Conservation (phyloP, 2,888 invertebrate species). For the Drosophila pseudotalamancana region DNA sequence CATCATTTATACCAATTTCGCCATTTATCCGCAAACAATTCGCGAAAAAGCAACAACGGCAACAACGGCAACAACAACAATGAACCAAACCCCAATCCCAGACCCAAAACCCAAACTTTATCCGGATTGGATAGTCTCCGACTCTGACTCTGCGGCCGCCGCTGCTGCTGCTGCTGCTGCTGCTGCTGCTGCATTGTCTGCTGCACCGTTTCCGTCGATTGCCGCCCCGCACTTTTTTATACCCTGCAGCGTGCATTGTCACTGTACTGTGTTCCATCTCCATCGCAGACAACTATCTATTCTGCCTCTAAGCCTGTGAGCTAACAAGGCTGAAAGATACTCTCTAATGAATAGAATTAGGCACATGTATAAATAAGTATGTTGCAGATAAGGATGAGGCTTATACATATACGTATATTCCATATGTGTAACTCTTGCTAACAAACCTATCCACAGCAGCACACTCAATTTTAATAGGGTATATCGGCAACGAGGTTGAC, state of each 20-base stretch:
- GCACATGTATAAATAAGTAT: no score
- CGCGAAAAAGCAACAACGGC: conserved; percentile 55
- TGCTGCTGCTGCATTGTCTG: conserved; percentile 58
- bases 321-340: not conserved
- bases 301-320: not conserved
- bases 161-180: not conserved
- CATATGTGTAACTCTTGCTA: no score
- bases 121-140: conserved; percentile 39
- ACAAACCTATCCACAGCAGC: no score
- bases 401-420: no score
- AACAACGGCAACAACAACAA: conserved; percentile 31
- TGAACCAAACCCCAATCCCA: conserved; percentile 15
- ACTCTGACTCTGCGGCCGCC: conserved; percentile 15
- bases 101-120: conserved; percentile 4
- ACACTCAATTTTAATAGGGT: conserved; percentile 5
- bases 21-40: conserved; percentile 79
- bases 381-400: no score
- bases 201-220: conserved; percentile 60
- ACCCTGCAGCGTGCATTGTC: conserved; percentile 37
- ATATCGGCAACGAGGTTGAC: not conserved
- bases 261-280: not conserved
- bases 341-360: no score
- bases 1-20: conserved; percentile 80
- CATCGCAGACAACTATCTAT: not conserved
- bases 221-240: conserved; percentile 17